Evolutionary conservation across 2,888 invertebrate genomes (phyloP).

Genomic region (Xestia c-nigrum): DNA sequence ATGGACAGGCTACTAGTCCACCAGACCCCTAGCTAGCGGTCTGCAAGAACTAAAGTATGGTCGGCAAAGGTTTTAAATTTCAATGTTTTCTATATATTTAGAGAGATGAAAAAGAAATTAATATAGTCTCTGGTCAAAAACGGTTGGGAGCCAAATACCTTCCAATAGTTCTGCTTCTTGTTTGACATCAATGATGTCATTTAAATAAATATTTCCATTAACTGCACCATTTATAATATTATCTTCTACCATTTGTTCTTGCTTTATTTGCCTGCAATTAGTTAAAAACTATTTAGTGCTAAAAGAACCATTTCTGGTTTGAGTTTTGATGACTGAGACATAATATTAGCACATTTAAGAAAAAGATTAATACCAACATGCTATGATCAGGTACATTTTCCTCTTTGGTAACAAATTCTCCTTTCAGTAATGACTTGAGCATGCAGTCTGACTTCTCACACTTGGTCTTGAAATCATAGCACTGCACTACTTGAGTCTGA

Average conservation of each 20-base stretch:
- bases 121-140: background rate
- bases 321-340: background rate
- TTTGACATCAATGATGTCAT: slow-evolving; percentile 49
- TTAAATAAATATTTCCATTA: slow-evolving; percentile 22
- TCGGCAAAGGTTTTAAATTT: background rate
- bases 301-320: background rate
- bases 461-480: slow-evolving; percentile 84
- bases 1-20: background rate
- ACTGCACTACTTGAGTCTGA: slow-evolving; percentile 75
- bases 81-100: background rate
- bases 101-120: background rate
- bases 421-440: slow-evolving; percentile 76
- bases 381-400: slow-evolving; percentile 48
- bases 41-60: background rate
- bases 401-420: slow-evolving; percentile 68
- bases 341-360: slow-evolving; percentile 4
- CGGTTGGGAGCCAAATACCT: slow-evolving; percentile 37
- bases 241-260: slow-evolving; percentile 36
- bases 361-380: slow-evolving; percentile 58
- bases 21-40: background rate
- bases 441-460: slow-evolving; percentile 82
- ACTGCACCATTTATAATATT: slow-evolving; percentile 10
- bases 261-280: slow-evolving; percentile 43
- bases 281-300: background rate
- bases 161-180: slow-evolving; percentile 50